Evolutionary conservation across 2,113 vertebrate genomes (phyloP).

Genomic region (Tangachromis dhanisi): DNA sequence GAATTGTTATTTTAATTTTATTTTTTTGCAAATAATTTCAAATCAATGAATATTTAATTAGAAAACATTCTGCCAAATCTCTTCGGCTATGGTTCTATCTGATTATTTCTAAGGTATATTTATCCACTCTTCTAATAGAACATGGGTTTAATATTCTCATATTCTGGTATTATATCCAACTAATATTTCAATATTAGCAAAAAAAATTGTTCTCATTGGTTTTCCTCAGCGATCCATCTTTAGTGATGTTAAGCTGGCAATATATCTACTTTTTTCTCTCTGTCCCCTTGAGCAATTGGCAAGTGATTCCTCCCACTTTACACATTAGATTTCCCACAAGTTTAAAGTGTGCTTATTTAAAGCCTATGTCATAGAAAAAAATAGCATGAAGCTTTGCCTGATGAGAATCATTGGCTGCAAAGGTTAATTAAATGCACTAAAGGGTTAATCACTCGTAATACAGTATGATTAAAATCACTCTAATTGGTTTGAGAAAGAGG

Average conservation of each 20-base stretch:
- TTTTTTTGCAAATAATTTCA: constrained; percentile 25
- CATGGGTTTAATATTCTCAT: not conserved
- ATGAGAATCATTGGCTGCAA: constrained; percentile 60
- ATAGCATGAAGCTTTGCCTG: constrained; percentile 40
- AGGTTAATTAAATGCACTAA: constrained; percentile 73
- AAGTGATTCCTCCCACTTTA: constrained; percentile 66
- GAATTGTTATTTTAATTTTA: not conserved
- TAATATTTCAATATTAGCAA: not conserved
- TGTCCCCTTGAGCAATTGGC: constrained; percentile 50
- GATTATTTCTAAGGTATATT: not conserved
- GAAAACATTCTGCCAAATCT: constrained; percentile 25
- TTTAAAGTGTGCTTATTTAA: constrained; percentile 71
- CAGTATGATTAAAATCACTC: constrained; percentile 72
- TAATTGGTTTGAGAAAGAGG: constrained; percentile 66
- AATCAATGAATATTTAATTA: constrained; percentile 55
- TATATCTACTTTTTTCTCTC: constrained; percentile 7
- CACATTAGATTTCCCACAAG: constrained; percentile 66
- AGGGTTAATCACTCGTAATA: constrained; percentile 73
- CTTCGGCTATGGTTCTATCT: not conserved
- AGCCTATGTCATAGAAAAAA: constrained; percentile 48
- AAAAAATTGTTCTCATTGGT: not conserved
- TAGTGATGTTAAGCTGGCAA: constrained; percentile 15
- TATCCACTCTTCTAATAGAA: not conserved
- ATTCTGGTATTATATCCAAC: not conserved
- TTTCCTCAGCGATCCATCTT: not conserved